A percentile compares a stretch with the other conserved stretches of the same genome.
Evolutionary conservation across 2,113 vertebrate genomes (phyloP).

Genomic region (Atlantisia rogersi): DNA sequence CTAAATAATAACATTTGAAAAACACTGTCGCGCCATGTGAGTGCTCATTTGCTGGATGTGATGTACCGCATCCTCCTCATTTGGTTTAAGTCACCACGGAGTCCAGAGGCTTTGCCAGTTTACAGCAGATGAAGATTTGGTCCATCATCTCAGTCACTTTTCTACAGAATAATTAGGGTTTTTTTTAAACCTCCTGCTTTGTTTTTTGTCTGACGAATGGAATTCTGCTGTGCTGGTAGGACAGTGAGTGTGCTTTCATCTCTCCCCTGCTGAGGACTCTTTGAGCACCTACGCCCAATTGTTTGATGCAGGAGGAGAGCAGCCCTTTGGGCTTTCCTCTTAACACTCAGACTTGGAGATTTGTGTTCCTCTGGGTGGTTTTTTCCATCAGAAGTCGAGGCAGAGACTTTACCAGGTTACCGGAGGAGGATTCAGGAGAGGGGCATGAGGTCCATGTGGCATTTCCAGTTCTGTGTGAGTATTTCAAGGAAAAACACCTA

Average conservation of each 20-base stretch:
- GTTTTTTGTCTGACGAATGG: not conserved
- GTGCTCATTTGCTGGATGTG: not conserved
- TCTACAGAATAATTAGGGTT: not conserved
- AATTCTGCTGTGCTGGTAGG: not conserved
- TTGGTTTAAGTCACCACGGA: not conserved
- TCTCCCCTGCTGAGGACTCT: not conserved
- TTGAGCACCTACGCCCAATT: not conserved
- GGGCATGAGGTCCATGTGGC: not conserved
- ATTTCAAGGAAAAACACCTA: not conserved
- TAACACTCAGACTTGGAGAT: not conserved
- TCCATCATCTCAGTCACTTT: not conserved
- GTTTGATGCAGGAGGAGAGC: not conserved
- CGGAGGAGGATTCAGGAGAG: not conserved
- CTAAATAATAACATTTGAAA: conserved; percentile 3
- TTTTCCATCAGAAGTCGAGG: not conserved
- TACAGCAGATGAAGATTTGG: not conserved
- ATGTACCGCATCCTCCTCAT: not conserved
- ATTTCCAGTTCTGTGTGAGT: not conserved
- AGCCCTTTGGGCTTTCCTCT: not conserved
- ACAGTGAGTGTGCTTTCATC: not conserved
- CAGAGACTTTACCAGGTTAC: not conserved
- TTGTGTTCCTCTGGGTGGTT: not conserved
- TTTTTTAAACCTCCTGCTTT: not conserved
- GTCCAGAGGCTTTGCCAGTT: not conserved
- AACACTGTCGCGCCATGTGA: not conserved